These are phyloP conservation scores for Heterotis niloticus DNA, from an alignment of 2,113 vertebrate species.

Conservation along the genomic window DNA sequence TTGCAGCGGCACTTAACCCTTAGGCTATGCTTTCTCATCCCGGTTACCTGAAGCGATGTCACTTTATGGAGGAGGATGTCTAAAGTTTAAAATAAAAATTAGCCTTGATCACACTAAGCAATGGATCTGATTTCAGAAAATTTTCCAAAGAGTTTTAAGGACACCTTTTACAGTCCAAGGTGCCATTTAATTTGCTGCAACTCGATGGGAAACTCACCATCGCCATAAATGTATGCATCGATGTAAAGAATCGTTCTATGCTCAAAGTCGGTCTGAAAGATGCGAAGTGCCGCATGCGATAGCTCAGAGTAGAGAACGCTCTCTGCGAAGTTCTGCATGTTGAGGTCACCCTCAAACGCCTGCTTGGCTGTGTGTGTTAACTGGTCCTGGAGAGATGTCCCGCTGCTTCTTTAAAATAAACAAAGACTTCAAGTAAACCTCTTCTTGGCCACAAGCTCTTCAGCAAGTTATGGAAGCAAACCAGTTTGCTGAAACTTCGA, in stretches of 20 bases:
- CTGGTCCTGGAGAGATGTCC: constrained; percentile 27
- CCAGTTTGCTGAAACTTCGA: constrained; percentile 46
- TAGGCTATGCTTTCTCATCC: constrained; percentile 65
- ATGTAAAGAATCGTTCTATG: neutral
- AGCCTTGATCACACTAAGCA: neutral
- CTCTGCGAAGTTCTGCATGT: constrained; percentile 37
- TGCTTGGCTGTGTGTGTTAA: constrained; percentile 25
- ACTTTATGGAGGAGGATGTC: constrained; percentile 71
- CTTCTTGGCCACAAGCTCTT: constrained; percentile 35
- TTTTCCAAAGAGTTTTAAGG: constrained; percentile 25
- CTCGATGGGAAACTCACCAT: neutral
- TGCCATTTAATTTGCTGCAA: too few species aligned
- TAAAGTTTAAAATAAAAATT: constrained; percentile 65
- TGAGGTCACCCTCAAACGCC: constrained; percentile 36
- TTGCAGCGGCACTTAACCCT: constrained; percentile 59
- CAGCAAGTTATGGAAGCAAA: constrained; percentile 44
- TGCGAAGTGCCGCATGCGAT: neutral
- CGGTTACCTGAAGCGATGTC: constrained; percentile 69
- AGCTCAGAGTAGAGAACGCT: constrained; percentile 21
- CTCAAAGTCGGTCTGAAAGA: neutral
- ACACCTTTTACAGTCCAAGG: neutral
- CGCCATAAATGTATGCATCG: neutral
- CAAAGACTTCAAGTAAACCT: constrained; percentile 36
- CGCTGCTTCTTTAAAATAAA: constrained; percentile 33
- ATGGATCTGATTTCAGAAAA: constrained; percentile 37